Percentiles rank a stretch among this genome's conserved stretches.
Evolutionary conservation across 2,797 vertebrate genomes (phyloP).

Genomic region (Anabas testudineus): DNA sequence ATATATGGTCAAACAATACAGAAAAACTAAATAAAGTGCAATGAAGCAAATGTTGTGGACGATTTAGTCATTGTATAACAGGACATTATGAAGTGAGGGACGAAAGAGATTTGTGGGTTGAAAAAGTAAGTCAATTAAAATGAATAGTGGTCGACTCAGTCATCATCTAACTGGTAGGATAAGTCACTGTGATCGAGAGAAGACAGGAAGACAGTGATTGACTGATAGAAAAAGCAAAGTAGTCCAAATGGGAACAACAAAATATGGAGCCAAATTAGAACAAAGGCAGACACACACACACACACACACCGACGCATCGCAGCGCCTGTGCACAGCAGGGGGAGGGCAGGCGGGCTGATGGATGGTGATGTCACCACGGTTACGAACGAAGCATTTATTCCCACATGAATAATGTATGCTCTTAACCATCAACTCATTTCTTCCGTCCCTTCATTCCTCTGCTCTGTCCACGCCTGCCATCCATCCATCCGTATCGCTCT

Average conservation of each 20-base stretch:
- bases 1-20: too few relatives aligned
- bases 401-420: slow-evolving; percentile 65
- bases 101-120: not conserved
- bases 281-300: slow-evolving; percentile 20
- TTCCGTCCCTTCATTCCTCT: slow-evolving; percentile 24
- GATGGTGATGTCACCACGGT: slow-evolving; percentile 64
- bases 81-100: not conserved
- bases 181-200: not conserved
- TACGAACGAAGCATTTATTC: slow-evolving; percentile 60
- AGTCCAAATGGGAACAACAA: not conserved
- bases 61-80: not conserved
- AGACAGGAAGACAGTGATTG: not conserved
- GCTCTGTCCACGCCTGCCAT: slow-evolving; percentile 12
- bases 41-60: not conserved
- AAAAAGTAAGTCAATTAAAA: not conserved
- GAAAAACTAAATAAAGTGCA: too few relatives aligned
- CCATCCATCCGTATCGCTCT: slow-evolving; percentile 60
- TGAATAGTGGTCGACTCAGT: not conserved
- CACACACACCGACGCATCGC: slow-evolving; percentile 7
- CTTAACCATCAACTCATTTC: slow-evolving; percentile 45
- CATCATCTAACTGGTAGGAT: too few relatives aligned
- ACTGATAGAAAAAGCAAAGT: not conserved
- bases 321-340: not conserved
- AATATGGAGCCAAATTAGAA: not conserved
- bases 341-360: slow-evolving; percentile 49